phyloP scores from a whole-genome alignment of 2,888 invertebrate genomes.

The Aspidiotus destructor region DNA sequence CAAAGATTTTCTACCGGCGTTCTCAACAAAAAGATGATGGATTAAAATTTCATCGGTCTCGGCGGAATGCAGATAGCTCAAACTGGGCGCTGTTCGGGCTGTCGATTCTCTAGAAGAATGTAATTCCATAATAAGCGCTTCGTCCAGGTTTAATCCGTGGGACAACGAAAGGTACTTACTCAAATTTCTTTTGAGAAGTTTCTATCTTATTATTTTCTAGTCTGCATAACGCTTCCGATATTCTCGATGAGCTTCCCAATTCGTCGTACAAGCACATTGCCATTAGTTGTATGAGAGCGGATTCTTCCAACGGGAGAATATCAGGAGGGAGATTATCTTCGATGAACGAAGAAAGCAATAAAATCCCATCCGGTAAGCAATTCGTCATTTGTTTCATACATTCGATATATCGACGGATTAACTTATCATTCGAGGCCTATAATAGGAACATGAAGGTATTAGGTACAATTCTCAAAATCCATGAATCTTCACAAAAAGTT shows the following conservation, averaged over 20 bases:
- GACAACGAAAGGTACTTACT: slow-evolving; percentile 33
- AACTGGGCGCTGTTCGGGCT: slow-evolving; percentile 39
- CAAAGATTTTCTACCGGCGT: slow-evolving; percentile 41
- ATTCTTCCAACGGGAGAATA: slow-evolving; percentile 59
- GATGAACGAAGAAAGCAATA: slow-evolving; percentile 47
- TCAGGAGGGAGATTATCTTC: slow-evolving; percentile 61
- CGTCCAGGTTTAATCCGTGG: not conserved
- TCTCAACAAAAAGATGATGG: slow-evolving; percentile 42
- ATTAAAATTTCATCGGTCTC: slow-evolving; percentile 40
- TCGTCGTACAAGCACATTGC: slow-evolving; percentile 42
- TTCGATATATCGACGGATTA: not conserved
- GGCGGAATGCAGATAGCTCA: slow-evolving; percentile 34
- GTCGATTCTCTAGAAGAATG: slow-evolving; percentile 36
- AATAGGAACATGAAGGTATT: not conserved
- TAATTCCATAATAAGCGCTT: not conserved
- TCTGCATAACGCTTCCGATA: slow-evolving; percentile 68
- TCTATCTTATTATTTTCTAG: slow-evolving; percentile 68
- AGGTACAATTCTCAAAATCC: not conserved
- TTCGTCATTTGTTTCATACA: slow-evolving; percentile 41
- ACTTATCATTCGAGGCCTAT: not conserved
- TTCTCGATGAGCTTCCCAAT: slow-evolving; percentile 47
- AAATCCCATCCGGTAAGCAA: slow-evolving; percentile 54
- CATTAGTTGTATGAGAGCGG: slow-evolving; percentile 61
- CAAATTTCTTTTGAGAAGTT: slow-evolving; percentile 47
- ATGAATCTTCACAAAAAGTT: not conserved